These are phyloP conservation scores for Microtus pennsylvanicus DNA, from an alignment of 2,113 vertebrate species.

Conservation along the genomic window DNA sequence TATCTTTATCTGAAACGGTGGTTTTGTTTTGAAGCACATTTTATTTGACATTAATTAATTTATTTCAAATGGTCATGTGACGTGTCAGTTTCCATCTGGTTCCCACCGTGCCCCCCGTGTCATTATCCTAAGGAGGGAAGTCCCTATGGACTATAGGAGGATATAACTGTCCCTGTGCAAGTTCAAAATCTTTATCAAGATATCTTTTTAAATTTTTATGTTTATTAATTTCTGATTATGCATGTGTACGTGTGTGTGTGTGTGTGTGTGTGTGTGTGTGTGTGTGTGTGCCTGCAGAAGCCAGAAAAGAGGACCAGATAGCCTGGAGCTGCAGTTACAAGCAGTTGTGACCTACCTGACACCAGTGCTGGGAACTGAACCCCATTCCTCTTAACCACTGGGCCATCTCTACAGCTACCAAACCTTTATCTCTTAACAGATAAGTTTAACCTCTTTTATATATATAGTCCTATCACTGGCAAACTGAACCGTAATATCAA, in stretches of 20 bases:
- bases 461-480: slow-evolving; percentile 5
- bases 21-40: slow-evolving; percentile 41
- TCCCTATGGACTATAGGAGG: background rate
- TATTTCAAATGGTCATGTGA: background rate
- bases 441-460: slow-evolving; percentile 23
- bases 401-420: background rate
- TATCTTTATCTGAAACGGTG: background rate
- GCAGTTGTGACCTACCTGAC: background rate
- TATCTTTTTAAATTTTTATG: background rate
- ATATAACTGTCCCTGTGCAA: background rate
- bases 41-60: slow-evolving; percentile 37
- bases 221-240: background rate
- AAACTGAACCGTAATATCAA: slow-evolving; percentile 2
- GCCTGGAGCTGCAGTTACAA: background rate
- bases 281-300: background rate
- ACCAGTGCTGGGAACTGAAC: background rate
- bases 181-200: background rate
- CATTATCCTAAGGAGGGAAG: background rate
- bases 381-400: too few relatives aligned
- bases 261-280: background rate
- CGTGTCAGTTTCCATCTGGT: background rate
- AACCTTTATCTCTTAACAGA: background rate
- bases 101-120: background rate
- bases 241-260: background rate
- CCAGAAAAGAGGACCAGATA: background rate